These are phyloP conservation scores for Octopus bimaculoides DNA, from an alignment of 1,140 invertebrate species.

Conservation along the genomic window DNA sequence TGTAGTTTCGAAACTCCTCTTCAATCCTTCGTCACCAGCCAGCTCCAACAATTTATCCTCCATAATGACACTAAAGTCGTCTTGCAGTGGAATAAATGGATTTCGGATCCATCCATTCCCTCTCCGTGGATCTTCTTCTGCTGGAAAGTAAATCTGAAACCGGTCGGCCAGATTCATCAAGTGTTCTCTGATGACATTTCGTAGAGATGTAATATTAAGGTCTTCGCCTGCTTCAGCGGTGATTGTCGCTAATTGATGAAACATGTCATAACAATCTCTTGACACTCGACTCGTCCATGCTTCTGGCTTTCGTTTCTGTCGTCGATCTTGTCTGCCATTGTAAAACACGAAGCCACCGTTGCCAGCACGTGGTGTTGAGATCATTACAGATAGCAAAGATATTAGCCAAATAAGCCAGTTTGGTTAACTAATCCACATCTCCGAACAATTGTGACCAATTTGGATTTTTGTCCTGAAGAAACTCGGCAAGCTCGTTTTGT, in stretches of 20 bases:
- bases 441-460: neutral
- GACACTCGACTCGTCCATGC: neutral
- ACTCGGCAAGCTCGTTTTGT: neutral
- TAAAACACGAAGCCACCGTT: neutral
- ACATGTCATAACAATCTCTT: slow-evolving; percentile 8
- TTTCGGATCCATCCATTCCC: slow-evolving; percentile 8
- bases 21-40: slow-evolving; percentile 6
- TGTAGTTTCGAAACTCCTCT: slow-evolving; percentile 7
- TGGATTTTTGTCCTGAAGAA: slow-evolving; percentile 5
- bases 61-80: slow-evolving; percentile 7
- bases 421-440: slow-evolving; percentile 4
- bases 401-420: slow-evolving; percentile 7
- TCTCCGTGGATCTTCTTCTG: slow-evolving; percentile 1
- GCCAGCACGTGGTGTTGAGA: neutral
- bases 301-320: slow-evolving; percentile 8
- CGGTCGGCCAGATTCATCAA: slow-evolving; percentile 1
- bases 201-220: slow-evolving; percentile 2
- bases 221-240: neutral
- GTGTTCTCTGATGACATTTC: slow-evolving; percentile 8
- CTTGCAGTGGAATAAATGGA: neutral
- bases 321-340: slow-evolving; percentile 8
- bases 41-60: slow-evolving; percentile 13
- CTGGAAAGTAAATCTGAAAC: slow-evolving; percentile 4
- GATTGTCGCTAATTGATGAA: neutral
- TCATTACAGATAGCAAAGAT: slow-evolving; percentile 1